Base-by-base conservation (phyloP, 2,797 vertebrate genomes). In the Craterocephalus amniculus region DNA sequence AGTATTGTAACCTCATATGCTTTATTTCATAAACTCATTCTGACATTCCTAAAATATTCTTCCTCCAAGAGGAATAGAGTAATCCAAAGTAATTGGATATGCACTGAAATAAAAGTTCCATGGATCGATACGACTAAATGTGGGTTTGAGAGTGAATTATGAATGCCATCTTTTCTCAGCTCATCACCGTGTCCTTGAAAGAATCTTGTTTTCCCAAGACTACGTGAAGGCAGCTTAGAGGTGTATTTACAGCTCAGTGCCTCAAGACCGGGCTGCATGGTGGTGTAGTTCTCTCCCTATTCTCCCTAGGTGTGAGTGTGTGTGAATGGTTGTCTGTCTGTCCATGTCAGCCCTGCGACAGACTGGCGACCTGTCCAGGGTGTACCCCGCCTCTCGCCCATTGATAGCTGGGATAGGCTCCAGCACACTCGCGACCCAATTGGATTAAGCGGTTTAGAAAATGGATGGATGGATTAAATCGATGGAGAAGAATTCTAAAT, bases 131-230 rank as follows among this genome's bases (percentile, higher is more conserved):
- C 63, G 36, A 14, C 5, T 38, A 43, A 72, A 70, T 52, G 31
- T 34, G 18, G 14, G 5, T 26, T 49, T 43, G 35, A 67, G 34
- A 73, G 57, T 73, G 60, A 78, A 70, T 54, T 35, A 59, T 45
- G 22, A 67, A 70, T 32, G 22, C 6, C 40, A 38, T 55, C 0
- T n/a, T 27, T 57, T 70, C 61, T 73, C 59, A 58, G 34, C 32
- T 64, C 58, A 32, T 45, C 5, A 6, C 14, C 18, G 27, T 61
- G 74, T 75, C 68, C 66, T 78, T 84, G 74, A 78, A 26, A 31
- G 52, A 58, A 73, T 22, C n/a, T 26, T 57, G 52, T 40, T 66
- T 56, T 18, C 36, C 24, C 58, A 72, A 48, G n/a, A 49, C 11
- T 61, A 61, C 7, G 60, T 52, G 36, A 29, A 58, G 22, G 40